Evolutionary conservation across 2,113 vertebrate species (phyloP), one percentile per base, ranked within the genome.

Genomic region (Hyla sarda): DNA sequence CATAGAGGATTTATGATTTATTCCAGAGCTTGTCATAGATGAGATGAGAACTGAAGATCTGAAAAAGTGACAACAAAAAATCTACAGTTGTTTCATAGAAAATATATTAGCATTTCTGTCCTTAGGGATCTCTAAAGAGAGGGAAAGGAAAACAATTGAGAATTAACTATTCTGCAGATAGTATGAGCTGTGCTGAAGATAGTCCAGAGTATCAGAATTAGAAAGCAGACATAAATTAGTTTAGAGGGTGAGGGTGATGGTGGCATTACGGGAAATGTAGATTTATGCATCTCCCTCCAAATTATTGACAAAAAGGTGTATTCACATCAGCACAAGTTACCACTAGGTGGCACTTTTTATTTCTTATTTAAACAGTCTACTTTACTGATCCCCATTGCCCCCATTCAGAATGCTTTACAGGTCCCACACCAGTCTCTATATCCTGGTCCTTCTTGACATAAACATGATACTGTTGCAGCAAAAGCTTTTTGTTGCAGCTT

Each of bases 1-100:
- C 69, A 67, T 69, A 52, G 80, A 69, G 45, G 45, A 32, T 82
- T 82, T 82, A 62, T 47, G 60, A 69, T 82, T 82, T 82, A 45
- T 65, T 50, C 32, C 23, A 82, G 28, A 21, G n/a, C n/a, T 28
- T 82, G 79, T 30, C 34, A 82, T 47, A 48, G 13, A 28, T 10
- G 60, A 45, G 60, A 58, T 41, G 56, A 60, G 56, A 25, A 45
- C 37, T 37, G 58, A 8, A 45, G 37, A 67, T 47, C n/a, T n/a
- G 58, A 1, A 45, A 62, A 67, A 47, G 58, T 48, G 79, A 69
- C 28, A 82, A 13, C 37, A 7, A n/a, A 48, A 67, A n/a, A 67
- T 67, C 60, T 45, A 60, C 17, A 41, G 16, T 25, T 16, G 12
- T 28, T 62, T 8, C 32, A 23, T 58, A 32, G 14, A 48, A 10